Evolutionary conservation across 1,140 invertebrate genomes (phyloP), one percentile per base, ranked within the genome.

Genomic region (Scaptodrosophila lebanonensis): DNA sequence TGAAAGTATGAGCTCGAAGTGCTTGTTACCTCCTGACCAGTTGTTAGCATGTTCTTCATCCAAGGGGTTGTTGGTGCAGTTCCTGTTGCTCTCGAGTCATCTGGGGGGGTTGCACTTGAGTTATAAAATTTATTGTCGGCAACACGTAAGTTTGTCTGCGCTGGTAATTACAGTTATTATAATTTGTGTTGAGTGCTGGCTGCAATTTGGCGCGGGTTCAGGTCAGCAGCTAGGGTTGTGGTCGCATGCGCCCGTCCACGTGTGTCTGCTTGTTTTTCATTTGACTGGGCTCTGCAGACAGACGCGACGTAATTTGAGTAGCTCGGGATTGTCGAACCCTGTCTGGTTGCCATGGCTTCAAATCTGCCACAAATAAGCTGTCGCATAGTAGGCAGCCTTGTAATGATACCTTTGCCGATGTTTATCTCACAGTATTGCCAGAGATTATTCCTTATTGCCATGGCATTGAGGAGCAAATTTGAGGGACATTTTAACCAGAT

Each of bases 81-180:
- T 66, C 40, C 43, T 56, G 30, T 42, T 49, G 44, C 33, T 50
- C 18, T 20, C n/a, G n/a, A n/a, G n/a, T n/a, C n/a, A n/a, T n/a
- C n/a, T 33, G 44, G 22, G 58, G 60, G 62, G 43, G 61, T 69
- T 57, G 61, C 62, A 76, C 71, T 76, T 66, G 38, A 66, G 66
- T 38, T 35, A 79, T 77, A 79, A 79, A 77, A 69, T 82, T 56
- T 71, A 69, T 73, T 82, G 69, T 54, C 64, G 64, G 39, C 53
- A 77, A 68, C 57, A 69, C 66, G 61, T 66, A 82, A 66, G 69
- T 75, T 69, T 57, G 40, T 12, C 49, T 52, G 52, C 62, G 53
- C 61, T 62, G 48, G 75, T 79, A 79, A 79, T 79, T 79, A 79
- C 70, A 69, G 75, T 82, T 79, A 82, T 79, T 79, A 79, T 82